Base-by-base conservation (phyloP, 2,113 vertebrate species). In the Recurvirostra avosetta region DNA sequence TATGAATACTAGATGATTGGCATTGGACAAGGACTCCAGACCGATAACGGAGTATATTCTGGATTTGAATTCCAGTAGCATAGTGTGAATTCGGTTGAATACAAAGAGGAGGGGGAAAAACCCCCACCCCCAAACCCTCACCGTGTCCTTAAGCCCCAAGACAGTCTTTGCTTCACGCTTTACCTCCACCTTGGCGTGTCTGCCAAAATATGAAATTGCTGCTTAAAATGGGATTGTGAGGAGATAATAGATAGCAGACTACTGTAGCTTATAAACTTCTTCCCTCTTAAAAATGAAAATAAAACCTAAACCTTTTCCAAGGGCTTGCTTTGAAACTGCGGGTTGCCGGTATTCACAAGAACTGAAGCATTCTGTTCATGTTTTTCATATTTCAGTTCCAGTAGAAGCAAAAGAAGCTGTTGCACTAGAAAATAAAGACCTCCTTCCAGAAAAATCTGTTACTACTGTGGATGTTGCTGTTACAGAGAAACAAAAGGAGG, bases 181-280 rank as follows among this genome's bases (percentile, higher is more conserved):
- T 26, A 1, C 53, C 50, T 66, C 17, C 21, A 7, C 29, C 40
- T 20, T 18, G 43, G 17, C 41, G 7, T 1, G 11, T n/a, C 73
- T 79, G 47, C 32, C 65, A 10, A 5, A 15, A 9, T 8, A 3
- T 0, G 3, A 8, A 65, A 65, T 21, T 17, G 58, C 63, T 74
- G 76, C 76, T 68, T 36, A 0, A 22, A 15, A 3, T 20, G 40
- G 45, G 53, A 3, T 8, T 34, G 68, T 7, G 68, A 56, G 76
- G 61, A 49, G 52, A 1, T 27, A 40, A 45, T 10, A 7, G 7
- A 0, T 9, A 13, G 38, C 4, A 12, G 32, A 3, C 30, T 19
- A 0, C 9, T 4, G 0, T 0, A 7, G 18, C 38, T 55, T 36
- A 21, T 2, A 11, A 34, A 43, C 21, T 11, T 16, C 36, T 25